Conservation (phyloP, 2,113 vertebrate species). For the Heterotis niloticus region DNA sequence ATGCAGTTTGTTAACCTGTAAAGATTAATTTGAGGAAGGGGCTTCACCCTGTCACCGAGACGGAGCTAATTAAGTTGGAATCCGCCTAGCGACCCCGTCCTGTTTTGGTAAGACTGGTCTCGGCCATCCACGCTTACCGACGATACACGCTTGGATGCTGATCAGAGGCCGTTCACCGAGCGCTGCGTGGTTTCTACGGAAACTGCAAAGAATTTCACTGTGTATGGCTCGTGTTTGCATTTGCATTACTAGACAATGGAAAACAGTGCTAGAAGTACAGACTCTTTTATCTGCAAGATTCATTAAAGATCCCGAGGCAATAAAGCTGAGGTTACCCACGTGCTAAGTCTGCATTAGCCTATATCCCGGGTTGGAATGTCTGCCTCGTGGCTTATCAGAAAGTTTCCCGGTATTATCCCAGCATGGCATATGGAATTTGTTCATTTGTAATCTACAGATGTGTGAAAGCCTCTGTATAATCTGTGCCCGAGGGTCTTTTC, state of each 20-base stretch:
- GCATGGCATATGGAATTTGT: conserved; percentile 41
- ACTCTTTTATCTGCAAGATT: not conserved
- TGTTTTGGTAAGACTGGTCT: conserved; percentile 26
- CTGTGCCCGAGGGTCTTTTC: conserved; percentile 38
- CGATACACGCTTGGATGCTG: no score
- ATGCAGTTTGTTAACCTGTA: conserved; percentile 44
- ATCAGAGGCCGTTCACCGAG: not conserved
- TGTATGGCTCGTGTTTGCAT: not conserved
- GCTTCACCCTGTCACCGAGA: conserved; percentile 25
- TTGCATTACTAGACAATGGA: not conserved
- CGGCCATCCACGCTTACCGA: no score
- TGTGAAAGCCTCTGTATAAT: conserved; percentile 48
- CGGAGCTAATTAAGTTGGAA: conserved; percentile 50
- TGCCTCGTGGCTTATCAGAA: conserved; percentile 34
- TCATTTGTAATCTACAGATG: conserved; percentile 47
- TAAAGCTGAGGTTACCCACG: not conserved
- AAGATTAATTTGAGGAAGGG: conserved; percentile 51
- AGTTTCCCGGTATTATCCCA: conserved; percentile 26
- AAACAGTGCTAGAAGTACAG: not conserved
- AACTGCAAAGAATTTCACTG: not conserved
- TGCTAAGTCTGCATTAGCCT: conserved; percentile 14
- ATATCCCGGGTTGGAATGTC: conserved; percentile 26
- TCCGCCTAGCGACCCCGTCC: conserved; percentile 36
- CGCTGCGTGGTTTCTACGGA: not conserved
- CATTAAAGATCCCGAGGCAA: conserved; percentile 22